Conservation (phyloP, 2,797 vertebrate species). For the Vipera latastei region DNA sequence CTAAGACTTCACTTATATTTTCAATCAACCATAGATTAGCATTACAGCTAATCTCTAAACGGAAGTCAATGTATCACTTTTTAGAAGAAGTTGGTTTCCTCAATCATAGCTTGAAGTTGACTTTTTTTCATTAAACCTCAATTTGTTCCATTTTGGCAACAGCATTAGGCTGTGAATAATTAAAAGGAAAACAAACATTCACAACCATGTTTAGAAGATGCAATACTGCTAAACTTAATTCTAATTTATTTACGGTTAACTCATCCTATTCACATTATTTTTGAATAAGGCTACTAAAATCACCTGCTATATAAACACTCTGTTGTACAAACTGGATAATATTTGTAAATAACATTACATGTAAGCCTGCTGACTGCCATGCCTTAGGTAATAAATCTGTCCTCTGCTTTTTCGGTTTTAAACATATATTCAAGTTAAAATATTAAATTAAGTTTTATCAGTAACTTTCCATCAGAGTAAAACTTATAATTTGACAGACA, state of each 20-base stretch:
- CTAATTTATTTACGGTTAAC: neutral
- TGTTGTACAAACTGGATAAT: neutral
- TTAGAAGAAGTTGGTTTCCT: neutral
- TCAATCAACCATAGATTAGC: neutral
- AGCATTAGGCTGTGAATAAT: neutral
- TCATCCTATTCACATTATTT: neutral
- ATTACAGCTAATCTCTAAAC: neutral
- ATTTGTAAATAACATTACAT: neutral
- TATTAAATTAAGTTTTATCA: neutral
- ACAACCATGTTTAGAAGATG: neutral
- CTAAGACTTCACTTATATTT: neutral
- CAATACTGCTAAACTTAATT: neutral
- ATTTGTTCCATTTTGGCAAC: neutral
- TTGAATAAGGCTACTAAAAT: neutral
- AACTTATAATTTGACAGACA: neutral
- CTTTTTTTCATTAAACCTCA: neutral
- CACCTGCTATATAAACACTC: neutral
- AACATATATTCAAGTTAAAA: neutral
- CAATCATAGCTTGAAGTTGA: neutral
- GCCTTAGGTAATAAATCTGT: neutral
- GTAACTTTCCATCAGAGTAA: neutral
- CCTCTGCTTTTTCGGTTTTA: neutral
- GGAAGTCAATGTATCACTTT: neutral
- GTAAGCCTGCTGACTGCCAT: neutral
- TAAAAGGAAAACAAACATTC: neutral